A percentile compares a stretch with the other conserved stretches of the same genome.
phyloP scores from a whole-genome alignment of 2,888 invertebrate genomes.

The Pachycephus smyrnensis region DNA sequence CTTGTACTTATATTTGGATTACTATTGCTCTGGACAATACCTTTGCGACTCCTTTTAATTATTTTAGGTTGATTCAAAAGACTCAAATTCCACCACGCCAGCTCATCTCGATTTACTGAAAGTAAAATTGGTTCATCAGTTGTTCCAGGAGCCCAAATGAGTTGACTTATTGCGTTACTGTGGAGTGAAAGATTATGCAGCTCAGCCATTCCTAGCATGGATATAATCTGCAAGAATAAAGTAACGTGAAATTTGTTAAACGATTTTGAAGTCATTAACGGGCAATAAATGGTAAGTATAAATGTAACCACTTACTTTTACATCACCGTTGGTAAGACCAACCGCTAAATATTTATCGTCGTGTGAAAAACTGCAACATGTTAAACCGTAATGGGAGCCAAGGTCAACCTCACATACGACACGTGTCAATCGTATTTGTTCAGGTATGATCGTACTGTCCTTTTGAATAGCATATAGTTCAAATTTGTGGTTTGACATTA shows the following conservation, averaged over 20 bases:
- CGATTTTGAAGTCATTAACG: not conserved
- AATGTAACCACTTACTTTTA: constrained; percentile 69
- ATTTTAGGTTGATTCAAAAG: constrained; percentile 31
- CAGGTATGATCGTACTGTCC: constrained; percentile 18
- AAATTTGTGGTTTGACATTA: constrained; percentile 39
- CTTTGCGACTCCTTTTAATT: constrained; percentile 46
- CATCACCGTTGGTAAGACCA: constrained; percentile 74
- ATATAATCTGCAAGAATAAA: constrained; percentile 48
- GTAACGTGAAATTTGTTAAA: not conserved
- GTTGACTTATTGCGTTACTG: constrained; percentile 45
- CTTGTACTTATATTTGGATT: constrained; percentile 19
- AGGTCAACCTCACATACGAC: constrained; percentile 18
- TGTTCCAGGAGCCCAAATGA: constrained; percentile 55
- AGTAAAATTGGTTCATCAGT: constrained; percentile 51
- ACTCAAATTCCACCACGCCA: constrained; percentile 60
- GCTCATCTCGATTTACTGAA: constrained; percentile 54
- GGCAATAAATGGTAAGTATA: not conserved
- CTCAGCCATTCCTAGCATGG: constrained; percentile 36
- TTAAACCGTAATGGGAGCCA: constrained; percentile 34
- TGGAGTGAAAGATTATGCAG: constrained; percentile 48
- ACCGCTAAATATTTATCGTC: constrained; percentile 74
- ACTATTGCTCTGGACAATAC: constrained; percentile 47
- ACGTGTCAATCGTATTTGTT: constrained; percentile 23
- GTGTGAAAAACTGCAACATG: constrained; percentile 65
- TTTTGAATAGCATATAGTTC: constrained; percentile 42